Percentiles rank a stretch among this genome's conserved stretches.
phyloP scores from a whole-genome alignment of 2,113 vertebrate species.

The Indicator maculatus region DNA sequence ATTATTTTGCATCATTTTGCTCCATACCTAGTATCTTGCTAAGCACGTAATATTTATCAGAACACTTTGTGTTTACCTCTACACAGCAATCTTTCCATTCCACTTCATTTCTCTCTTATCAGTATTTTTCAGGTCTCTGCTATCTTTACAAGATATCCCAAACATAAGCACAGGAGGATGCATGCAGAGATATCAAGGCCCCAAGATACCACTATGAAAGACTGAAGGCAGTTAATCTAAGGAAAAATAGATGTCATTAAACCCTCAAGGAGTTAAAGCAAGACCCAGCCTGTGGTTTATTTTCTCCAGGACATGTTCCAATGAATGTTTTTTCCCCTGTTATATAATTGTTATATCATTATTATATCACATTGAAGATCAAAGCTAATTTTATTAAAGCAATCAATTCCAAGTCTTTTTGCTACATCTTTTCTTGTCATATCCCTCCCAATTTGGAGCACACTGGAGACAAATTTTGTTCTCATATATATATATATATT shows the following conservation, averaged over 20 bases:
- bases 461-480: neutral
- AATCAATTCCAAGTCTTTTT: neutral
- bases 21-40: neutral
- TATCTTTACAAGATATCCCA: neutral
- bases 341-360: neutral
- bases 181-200: neutral
- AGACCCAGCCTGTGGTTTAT: neutral
- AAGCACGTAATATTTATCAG: neutral
- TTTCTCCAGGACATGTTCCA: neutral
- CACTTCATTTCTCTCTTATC: neutral
- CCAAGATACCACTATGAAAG: neutral
- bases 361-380: neutral
- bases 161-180: neutral
- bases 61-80: neutral
- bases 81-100: neutral
- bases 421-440: neutral
- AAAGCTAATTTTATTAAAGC: constrained; percentile 25
- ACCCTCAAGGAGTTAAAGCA: neutral
- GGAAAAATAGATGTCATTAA: neutral
- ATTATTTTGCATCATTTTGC: neutral
- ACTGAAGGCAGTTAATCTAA: neutral
- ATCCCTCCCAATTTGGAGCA: neutral
- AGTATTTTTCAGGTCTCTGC: neutral
- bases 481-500: neutral
- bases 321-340: neutral